These are phyloP conservation scores for Tetrao urogallus DNA, from an alignment of 2,113 vertebrate genomes.

Conservation along the genomic window DNA sequence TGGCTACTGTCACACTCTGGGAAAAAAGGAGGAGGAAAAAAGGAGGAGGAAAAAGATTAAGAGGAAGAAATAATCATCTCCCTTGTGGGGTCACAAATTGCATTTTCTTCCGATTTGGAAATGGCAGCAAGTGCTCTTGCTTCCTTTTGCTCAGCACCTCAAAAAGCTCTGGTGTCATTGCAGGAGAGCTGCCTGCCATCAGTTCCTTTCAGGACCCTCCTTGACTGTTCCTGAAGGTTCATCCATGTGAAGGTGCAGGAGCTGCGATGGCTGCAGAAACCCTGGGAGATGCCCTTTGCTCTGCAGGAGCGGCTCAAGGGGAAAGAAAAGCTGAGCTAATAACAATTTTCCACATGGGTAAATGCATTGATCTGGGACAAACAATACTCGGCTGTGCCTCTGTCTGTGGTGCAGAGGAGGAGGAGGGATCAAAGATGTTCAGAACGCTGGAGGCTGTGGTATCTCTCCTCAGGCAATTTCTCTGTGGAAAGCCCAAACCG, in stretches of 20 bases:
- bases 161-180: background rate
- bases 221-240: background rate
- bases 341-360: conserved; percentile 69
- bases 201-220: background rate
- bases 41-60: background rate
- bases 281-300: background rate
- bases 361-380: conserved; percentile 62
- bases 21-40: background rate
- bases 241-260: background rate
- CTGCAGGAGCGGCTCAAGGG: background rate
- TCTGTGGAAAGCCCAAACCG: background rate
- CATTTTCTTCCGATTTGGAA: background rate
- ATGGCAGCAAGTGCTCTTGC: background rate
- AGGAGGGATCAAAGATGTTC: background rate
- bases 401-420: background rate
- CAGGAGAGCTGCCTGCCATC: background rate
- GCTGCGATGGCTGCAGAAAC: background rate
- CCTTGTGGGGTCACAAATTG: background rate
- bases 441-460: background rate
- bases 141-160: background rate
- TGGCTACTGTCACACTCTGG: background rate
- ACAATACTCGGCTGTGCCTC: conserved; percentile 44
- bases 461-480: background rate
- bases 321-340: conserved; percentile 55
- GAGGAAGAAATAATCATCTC: background rate